These are phyloP conservation scores for Volucella inanis DNA, from an alignment of 2,888 invertebrate species.

Conservation along the genomic window DNA sequence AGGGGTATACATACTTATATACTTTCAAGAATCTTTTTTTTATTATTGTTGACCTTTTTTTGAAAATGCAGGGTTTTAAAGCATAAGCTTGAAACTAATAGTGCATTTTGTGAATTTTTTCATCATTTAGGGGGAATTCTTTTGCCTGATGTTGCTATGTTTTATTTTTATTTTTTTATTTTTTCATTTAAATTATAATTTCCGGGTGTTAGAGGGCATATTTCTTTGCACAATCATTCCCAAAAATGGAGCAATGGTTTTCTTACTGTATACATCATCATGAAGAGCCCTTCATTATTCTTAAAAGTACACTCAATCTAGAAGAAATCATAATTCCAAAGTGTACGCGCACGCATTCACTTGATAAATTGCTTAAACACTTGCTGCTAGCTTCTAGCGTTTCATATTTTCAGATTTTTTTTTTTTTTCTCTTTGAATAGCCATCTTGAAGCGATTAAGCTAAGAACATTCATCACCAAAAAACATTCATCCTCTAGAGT, in stretches of 20 bases:
- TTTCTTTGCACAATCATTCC: conserved; percentile 45
- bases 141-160: background rate
- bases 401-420: background rate
- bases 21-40: no score
- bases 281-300: conserved; percentile 70
- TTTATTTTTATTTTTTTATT: conserved; percentile 3
- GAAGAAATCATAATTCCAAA: conserved; percentile 58
- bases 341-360: conserved; percentile 53
- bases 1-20: no score
- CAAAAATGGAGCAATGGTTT: conserved; percentile 68
- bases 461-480: conserved; percentile 69
- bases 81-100: no score
- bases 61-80: no score
- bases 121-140: background rate
- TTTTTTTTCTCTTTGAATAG: conserved; percentile 10
- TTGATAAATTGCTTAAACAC: conserved; percentile 73
- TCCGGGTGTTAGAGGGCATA: conserved; percentile 67
- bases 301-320: conserved; percentile 49
- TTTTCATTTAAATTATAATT: conserved; percentile 59
- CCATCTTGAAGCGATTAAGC: conserved; percentile 74
- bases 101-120: no score
- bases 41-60: no score
- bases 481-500: conserved; percentile 33
- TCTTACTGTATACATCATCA: conserved; percentile 31
- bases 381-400: conserved; percentile 42